Percentiles rank a stretch among this genome's conserved stretches.
Evolutionary conservation across 2,888 invertebrate genomes (phyloP).

Genomic region (Agonopterix alstromeriana): DNA sequence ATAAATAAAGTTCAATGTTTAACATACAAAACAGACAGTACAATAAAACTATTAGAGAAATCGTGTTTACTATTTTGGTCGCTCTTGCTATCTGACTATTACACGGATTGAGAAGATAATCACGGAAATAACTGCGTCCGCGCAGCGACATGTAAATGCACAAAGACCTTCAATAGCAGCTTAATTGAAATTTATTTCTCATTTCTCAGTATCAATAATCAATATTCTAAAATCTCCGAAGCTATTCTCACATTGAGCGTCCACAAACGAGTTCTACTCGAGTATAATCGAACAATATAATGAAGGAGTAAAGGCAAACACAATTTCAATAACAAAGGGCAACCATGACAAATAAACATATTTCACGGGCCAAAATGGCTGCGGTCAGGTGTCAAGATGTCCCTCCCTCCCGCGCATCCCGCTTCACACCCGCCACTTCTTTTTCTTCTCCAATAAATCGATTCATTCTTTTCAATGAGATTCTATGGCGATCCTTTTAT

Average conservation of each 20-base stretch:
- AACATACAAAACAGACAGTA: constrained; percentile 15
- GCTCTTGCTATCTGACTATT: constrained; percentile 34
- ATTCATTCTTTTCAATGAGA: constrained; percentile 60
- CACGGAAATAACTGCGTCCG: constrained; percentile 54
- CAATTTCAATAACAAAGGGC: constrained; percentile 75
- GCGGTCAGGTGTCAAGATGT: constrained; percentile 72
- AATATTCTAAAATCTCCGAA: constrained; percentile 71
- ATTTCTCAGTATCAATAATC: constrained; percentile 76
- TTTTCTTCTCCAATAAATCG: constrained; percentile 62
- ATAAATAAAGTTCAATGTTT: not conserved
- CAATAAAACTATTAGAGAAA: constrained; percentile 43
- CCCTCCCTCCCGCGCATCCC: constrained; percentile 39
- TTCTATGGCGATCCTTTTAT: constrained; percentile 30
- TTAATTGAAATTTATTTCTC: constrained; percentile 76
- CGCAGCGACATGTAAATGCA: constrained; percentile 35
- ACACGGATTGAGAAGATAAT: constrained; percentile 53
- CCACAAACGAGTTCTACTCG: constrained; percentile 68
- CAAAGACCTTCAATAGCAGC: constrained; percentile 58
- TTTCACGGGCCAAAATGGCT: constrained; percentile 75
- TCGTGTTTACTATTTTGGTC: constrained; percentile 37
- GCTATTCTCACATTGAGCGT: constrained; percentile 64
- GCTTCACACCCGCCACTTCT: constrained; percentile 29
- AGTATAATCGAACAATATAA: constrained; percentile 75
- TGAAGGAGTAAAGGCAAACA: constrained; percentile 76
- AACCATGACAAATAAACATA: constrained; percentile 76